A percentile compares a stretch with the other conserved stretches of the same genome.
phyloP scores from a whole-genome alignment of 2,888 invertebrate species.

The Ormia ochracea region DNA sequence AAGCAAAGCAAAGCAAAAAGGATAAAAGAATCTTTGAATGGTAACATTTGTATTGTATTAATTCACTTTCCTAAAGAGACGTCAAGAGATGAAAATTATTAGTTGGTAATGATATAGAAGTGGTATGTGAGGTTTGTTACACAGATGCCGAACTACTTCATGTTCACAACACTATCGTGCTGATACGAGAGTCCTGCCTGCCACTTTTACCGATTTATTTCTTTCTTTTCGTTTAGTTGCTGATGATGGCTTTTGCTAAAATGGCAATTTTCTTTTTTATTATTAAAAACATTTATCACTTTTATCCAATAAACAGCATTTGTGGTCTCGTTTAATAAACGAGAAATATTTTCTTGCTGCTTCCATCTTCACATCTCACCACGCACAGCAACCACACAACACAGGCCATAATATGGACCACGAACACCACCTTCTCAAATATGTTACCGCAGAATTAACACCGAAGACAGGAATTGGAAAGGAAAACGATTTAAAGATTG shows the following conservation, averaged over 20 bases:
- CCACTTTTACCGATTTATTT: neutral
- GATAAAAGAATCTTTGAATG: conserved; percentile 12
- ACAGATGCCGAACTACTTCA: neutral
- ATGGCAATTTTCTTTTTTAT: conserved; percentile 61
- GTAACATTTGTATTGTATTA: conserved; percentile 60
- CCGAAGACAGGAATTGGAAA: neutral
- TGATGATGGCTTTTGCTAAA: conserved; percentile 31
- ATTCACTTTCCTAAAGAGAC: conserved; percentile 1
- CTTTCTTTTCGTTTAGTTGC: conserved; percentile 6
- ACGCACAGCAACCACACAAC: too few relatives aligned
- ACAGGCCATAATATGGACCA: too few relatives aligned
- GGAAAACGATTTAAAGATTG: neutral
- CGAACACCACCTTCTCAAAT: neutral
- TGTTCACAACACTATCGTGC: neutral
- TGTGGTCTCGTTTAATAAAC: conserved; percentile 50
- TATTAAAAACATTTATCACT: conserved; percentile 62
- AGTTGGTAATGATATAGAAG: conserved; percentile 30
- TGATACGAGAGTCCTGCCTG: neutral
- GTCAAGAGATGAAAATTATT: conserved; percentile 12
- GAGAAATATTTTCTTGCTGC: neutral
- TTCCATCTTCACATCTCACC: neutral
- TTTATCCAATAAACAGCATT: conserved; percentile 59
- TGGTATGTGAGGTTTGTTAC: conserved; percentile 16
- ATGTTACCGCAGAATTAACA: conserved; percentile 43
- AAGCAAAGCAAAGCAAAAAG: too few relatives aligned